Evolutionary conservation across 2,113 vertebrate genomes (phyloP).

Genomic region (Tringa solitaria): DNA sequence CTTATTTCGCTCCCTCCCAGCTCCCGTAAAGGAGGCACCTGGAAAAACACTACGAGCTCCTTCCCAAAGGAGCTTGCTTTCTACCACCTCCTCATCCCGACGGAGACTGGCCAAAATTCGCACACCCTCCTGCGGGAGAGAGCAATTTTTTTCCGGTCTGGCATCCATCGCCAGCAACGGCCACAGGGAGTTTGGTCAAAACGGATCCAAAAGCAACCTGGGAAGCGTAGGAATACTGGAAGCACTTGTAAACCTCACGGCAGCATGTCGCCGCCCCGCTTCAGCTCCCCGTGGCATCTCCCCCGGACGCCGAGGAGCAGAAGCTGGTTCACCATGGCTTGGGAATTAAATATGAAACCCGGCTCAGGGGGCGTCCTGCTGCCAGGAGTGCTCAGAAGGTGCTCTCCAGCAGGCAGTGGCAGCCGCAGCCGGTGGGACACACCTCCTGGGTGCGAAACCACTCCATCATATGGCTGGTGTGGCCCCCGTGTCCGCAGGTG

Average conservation of each 20-base stretch:
- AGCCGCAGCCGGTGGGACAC: constrained; percentile 94
- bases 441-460: constrained; percentile 96
- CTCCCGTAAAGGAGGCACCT: neutral
- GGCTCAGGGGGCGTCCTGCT: no score
- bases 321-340: neutral
- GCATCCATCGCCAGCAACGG: neutral
- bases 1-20: neutral
- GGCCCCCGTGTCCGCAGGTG: constrained; percentile 93
- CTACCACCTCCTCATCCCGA: neutral
- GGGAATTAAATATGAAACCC: neutral
- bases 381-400: constrained; percentile 79
- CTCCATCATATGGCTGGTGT: constrained; percentile 98
- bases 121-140: neutral
- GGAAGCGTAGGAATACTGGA: neutral
- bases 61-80: neutral
- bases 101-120: neutral
- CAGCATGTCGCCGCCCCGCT: neutral
- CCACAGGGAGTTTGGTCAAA: neutral
- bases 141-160: neutral
- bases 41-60: neutral
- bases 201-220: neutral
- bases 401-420: constrained; percentile 93
- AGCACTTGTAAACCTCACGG: neutral
- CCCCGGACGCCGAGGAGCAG: neutral
- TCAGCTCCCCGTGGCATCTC: neutral